Percentiles rank a stretch among this genome's conserved stretches.
Conservation (phyloP, 2,888 invertebrate genomes). For the Plemyria rubiginata region DNA sequence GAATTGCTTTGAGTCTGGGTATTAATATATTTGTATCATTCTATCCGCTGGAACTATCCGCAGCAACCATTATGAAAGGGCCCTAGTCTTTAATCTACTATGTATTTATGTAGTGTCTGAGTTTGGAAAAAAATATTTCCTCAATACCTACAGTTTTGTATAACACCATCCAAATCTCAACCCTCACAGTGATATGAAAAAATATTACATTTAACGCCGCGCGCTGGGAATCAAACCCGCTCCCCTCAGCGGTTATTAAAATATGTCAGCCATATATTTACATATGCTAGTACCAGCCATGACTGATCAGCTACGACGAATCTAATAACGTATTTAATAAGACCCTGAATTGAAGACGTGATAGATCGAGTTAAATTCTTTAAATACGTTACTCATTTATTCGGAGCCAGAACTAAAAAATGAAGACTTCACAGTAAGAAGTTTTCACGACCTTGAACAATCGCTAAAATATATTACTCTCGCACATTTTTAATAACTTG, state of each 20-base stretch:
- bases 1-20: too few relatives aligned
- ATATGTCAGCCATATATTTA: slow-evolving; percentile 70
- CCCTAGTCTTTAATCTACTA: too few relatives aligned
- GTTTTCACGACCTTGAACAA: too few relatives aligned
- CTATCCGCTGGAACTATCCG: too few relatives aligned
- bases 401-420: too few relatives aligned
- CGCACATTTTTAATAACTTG: too few relatives aligned
- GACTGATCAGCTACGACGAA: slow-evolving; percentile 43
- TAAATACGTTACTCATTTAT: too few relatives aligned
- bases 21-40: too few relatives aligned
- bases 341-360: neutral
- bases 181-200: slow-evolving; percentile 76
- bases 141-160: slow-evolving; percentile 43
- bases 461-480: too few relatives aligned
- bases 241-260: slow-evolving; percentile 64
- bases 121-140: neutral
- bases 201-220: slow-evolving; percentile 79
- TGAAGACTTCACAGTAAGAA: too few relatives aligned
- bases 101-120: too few relatives aligned
- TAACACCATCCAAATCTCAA: slow-evolving; percentile 56
- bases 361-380: neutral
- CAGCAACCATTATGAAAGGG: too few relatives aligned
- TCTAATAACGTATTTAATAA: slow-evolving; percentile 28
- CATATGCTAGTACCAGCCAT: slow-evolving; percentile 56
- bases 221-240: slow-evolving; percentile 53